phyloP scores from a whole-genome alignment of 2,797 vertebrate species.

The Typhlichthys eigenmanni region DNA sequence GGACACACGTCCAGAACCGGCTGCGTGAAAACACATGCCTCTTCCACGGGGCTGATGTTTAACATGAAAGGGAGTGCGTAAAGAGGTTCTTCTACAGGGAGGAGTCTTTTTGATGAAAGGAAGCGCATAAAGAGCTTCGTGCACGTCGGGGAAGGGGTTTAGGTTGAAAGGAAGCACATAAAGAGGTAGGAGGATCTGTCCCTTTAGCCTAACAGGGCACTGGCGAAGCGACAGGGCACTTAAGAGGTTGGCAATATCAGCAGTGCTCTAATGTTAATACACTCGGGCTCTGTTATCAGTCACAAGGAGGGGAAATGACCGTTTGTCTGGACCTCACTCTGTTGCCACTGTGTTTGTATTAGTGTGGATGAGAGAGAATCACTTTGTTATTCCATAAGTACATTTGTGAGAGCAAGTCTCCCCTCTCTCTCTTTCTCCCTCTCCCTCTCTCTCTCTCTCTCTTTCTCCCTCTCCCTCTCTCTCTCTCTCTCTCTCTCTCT shows the following conservation, averaged over 20 bases:
- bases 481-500: neutral
- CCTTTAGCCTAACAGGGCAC: too few relatives aligned
- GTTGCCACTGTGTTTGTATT: slow-evolving; percentile 7
- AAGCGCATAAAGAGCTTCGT: too few relatives aligned
- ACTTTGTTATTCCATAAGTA: slow-evolving; percentile 9
- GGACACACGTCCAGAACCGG: neutral
- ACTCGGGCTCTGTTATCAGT: neutral
- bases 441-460: too few relatives aligned
- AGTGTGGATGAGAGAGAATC: neutral
- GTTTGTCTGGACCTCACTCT: neutral
- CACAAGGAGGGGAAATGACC: neutral
- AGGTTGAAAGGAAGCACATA: neutral
- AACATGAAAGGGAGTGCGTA: neutral
- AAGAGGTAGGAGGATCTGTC: neutral
- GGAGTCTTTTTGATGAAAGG: too few relatives aligned
- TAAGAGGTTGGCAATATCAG: neutral
- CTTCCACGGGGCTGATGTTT: neutral
- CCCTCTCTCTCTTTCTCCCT: neutral
- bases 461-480: too few relatives aligned
- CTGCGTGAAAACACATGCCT: too few relatives aligned
- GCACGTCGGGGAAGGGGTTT: too few relatives aligned
- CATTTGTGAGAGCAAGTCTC: neutral
- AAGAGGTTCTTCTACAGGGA: neutral
- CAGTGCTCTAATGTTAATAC: neutral
- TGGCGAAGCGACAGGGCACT: neutral